Percentiles rank a stretch among this genome's conserved stretches.
Conservation (phyloP, 2,113 vertebrate species). For the Lampris incognitus region DNA sequence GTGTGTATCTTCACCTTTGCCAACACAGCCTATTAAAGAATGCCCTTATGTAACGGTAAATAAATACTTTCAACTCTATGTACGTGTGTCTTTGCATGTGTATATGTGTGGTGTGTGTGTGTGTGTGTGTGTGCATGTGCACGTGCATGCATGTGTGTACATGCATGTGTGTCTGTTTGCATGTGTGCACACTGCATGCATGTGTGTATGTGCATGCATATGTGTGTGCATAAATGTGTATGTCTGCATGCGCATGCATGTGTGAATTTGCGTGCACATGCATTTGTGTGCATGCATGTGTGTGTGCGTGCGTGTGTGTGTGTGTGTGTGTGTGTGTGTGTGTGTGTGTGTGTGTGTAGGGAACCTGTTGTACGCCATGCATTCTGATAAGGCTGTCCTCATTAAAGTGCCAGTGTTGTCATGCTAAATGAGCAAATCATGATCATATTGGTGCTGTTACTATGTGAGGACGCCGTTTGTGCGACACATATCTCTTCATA, state of each 20-base stretch:
- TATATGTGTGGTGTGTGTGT: no score
- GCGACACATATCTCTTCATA: not conserved
- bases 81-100: no score
- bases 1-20: no score
- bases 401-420: no score
- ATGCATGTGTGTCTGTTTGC: not conserved
- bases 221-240: not conserved
- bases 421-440: no score
- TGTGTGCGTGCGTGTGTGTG: conserved; percentile 35
- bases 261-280: not conserved
- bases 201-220: not conserved
- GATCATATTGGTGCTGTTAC: not conserved
- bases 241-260: not conserved
- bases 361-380: not conserved
- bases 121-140: not conserved
- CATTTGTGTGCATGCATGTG: no score
- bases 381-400: no score
- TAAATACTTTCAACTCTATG: no score
- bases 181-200: not conserved
- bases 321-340: not conserved
- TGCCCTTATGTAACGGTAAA: no score
- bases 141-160: not conserved
- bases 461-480: not conserved
- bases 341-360: not conserved
- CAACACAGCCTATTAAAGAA: no score